Base-by-base conservation (phyloP, 2,797 vertebrate species). In the Echiichthys vipera region DNA sequence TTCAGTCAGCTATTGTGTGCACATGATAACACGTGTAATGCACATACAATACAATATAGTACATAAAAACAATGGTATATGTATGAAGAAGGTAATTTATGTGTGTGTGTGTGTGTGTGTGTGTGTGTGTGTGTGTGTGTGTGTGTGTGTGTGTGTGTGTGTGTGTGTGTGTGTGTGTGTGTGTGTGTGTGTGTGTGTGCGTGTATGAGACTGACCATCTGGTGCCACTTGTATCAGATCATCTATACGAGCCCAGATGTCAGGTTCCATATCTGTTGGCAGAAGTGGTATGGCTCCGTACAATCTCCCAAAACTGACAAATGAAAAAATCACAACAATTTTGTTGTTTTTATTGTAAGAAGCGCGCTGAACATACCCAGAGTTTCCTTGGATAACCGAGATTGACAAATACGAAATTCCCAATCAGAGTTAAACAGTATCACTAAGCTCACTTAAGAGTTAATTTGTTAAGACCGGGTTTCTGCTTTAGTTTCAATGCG, bases 241-340 rank as follows among this genome's bases (percentile, higher is more conserved):
- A 20, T 92, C 62, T 2, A 93, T 80, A 5, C 3, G 14, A 1
- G 37, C 20, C 91, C 88, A 89, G 71, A 62, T 18, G 17, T 40
- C 3, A 0, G 89, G 75, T 43, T 94, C 90, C 25, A 92, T 0
- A 18, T 72, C 37, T 5, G 4, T 51, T 12, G 74, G 39, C 15
- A 90, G 39, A 10, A 37, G 37, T 1, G 64, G 40, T 24, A 91
- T 20, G 49, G 69, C 76, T 14, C 1, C 3, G 5, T 91, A 81
- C 15, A 95, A 39, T 27, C 66, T 78, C 29, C 47, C 46, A 39
- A 92, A 78, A 30, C 93, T 95, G 73, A 51, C 1, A 59, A 27
- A 63, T 0, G 2, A 6, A 17, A 45, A 14, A 32, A 45, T 17
- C 34, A 36, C 12, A 14, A 14, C 12, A 36, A n/a, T n/a, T n/a